Evolutionary conservation across 2,888 invertebrate species (phyloP).

Genomic region (Stenichneumon culpator): DNA sequence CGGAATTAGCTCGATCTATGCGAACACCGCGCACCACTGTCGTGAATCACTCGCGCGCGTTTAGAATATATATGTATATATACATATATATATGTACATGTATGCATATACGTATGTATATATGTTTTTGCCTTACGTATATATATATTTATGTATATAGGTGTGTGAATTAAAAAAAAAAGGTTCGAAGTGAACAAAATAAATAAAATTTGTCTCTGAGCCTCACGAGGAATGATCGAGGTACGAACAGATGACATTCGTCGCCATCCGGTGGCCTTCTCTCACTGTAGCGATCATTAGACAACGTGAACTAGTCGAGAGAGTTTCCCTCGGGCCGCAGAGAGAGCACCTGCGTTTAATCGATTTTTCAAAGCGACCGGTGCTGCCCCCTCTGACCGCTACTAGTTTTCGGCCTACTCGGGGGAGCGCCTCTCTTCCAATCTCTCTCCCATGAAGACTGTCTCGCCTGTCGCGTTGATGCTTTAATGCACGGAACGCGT

Average conservation of each 20-base stretch:
- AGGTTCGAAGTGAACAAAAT: not conserved
- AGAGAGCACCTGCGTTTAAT: slow-evolving; percentile 77
- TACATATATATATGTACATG: not conserved
- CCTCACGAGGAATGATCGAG: slow-evolving; percentile 54
- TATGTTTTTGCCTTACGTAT: too few species aligned
- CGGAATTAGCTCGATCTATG: slow-evolving; percentile 65
- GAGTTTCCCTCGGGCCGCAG: slow-evolving; percentile 70
- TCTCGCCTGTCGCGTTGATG: too few species aligned
- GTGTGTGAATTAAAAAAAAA: not conserved
- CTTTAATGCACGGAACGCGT: too few species aligned
- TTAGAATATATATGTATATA: slow-evolving; percentile 19
- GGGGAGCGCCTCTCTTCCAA: too few species aligned
- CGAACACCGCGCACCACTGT: slow-evolving; percentile 49
- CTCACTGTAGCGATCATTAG: slow-evolving; percentile 74
- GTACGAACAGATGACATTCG: slow-evolving; percentile 81
- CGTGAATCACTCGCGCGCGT: slow-evolving; percentile 50
- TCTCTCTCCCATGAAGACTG: too few species aligned
- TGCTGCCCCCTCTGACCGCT: slow-evolving; percentile 50
- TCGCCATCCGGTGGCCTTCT: slow-evolving; percentile 78
- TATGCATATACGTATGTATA: not conserved
- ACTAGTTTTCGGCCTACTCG: too few species aligned
- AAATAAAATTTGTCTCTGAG: slow-evolving; percentile 7
- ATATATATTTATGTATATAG: too few species aligned
- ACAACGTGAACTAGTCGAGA: slow-evolving; percentile 75
- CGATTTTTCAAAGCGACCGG: slow-evolving; percentile 76